A percentile compares a stretch with the other conserved stretches of the same genome.
Conservation (phyloP, 1,140 invertebrate genomes). For the Teleogryllus occipitalis region DNA sequence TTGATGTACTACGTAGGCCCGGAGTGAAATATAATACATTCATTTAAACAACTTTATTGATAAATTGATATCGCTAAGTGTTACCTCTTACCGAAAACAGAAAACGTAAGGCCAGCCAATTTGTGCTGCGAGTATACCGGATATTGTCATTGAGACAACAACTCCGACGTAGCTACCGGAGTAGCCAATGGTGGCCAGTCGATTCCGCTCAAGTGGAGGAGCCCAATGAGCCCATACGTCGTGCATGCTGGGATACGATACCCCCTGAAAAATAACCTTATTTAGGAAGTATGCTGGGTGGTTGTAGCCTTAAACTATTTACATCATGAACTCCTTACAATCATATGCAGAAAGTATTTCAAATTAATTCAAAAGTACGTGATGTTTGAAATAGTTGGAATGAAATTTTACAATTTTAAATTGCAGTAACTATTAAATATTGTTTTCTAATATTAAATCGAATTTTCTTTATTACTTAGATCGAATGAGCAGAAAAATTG, state of each 20-base stretch:
- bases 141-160: conserved; percentile 66
- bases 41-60: too few relatives aligned
- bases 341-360: too few relatives aligned
- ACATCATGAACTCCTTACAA: too few relatives aligned
- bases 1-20: too few relatives aligned
- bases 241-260: conserved; percentile 49
- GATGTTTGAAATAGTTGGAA: too few relatives aligned
- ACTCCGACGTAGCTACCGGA: conserved; percentile 76
- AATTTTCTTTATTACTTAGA: too few relatives aligned
- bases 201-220: conserved; percentile 71
- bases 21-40: too few relatives aligned
- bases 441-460: too few relatives aligned
- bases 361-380: too few relatives aligned
- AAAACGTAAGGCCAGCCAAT: conserved; percentile 46
- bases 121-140: conserved; percentile 57
- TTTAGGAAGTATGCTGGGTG: conserved; percentile 25
- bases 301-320: conserved; percentile 12
- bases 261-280: conserved; percentile 34
- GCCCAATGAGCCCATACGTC: conserved; percentile 82
- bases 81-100: conserved; percentile 39
- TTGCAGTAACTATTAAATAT: too few relatives aligned
- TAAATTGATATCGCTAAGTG: background rate
- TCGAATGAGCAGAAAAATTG: too few relatives aligned
- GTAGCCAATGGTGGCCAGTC: conserved; percentile 66
- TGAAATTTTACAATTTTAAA: too few relatives aligned